Evolutionary conservation across 2,797 vertebrate species (phyloP).

Genomic region (Ceyx erithaca): DNA sequence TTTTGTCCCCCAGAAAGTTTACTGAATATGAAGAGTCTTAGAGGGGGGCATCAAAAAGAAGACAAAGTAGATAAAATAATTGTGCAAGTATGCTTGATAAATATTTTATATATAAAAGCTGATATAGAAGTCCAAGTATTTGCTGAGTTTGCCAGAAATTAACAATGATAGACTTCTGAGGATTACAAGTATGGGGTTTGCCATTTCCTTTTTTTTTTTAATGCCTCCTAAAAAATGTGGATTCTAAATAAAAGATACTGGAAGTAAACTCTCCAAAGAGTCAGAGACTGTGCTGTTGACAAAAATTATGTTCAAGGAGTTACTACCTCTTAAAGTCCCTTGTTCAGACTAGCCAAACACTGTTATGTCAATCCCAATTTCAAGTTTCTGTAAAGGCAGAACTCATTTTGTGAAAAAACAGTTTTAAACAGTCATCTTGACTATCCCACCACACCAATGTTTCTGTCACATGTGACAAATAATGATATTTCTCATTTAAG

Average conservation of each 20-base stretch:
- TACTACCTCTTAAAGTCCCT: neutral
- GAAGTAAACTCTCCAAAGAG: neutral
- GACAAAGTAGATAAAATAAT: neutral
- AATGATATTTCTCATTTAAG: neutral
- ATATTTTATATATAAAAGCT: neutral
- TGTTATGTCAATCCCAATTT: neutral
- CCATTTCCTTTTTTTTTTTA: neutral
- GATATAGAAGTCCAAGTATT: neutral
- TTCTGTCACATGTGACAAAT: neutral
- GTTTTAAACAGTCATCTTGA: neutral
- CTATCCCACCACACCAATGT: neutral
- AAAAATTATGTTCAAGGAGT: neutral
- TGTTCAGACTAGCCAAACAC: neutral
- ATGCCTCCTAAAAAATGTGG: neutral
- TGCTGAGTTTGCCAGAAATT: neutral
- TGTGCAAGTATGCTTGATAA: neutral
- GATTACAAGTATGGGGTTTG: neutral
- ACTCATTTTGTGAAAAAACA: neutral
- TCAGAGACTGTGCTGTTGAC: neutral
- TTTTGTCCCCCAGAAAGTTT: neutral
- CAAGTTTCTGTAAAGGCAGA: neutral
- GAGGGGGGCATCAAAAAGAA: neutral
- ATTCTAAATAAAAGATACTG: neutral
- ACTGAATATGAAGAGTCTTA: neutral
- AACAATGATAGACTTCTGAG: neutral